Evolutionary conservation across 1,140 invertebrate genomes (phyloP), one percentile per base, ranked within the genome.

Genomic region (Latrodectus geometricus): DNA sequence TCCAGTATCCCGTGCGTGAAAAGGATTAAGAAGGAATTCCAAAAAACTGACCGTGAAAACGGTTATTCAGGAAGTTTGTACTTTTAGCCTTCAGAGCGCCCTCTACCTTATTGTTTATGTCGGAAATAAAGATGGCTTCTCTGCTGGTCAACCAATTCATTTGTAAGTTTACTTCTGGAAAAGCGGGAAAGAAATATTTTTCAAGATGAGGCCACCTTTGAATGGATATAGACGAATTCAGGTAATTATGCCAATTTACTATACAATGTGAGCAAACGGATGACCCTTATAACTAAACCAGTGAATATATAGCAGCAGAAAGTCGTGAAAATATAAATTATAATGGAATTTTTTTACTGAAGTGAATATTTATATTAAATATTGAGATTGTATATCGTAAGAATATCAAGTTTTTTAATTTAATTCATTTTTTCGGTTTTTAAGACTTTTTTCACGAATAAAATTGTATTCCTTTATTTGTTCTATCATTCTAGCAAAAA

Each of bases 1-100:
- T 21, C 9, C 7, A 69, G 0, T n/a, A 21, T n/a, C 68, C 20
- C 68, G 8, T 69, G 68, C 68, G 68, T 69, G n/a, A 69, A 69
- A 21, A 20, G 9, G 20, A n/a, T n/a, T 69, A n/a, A 69, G 11
- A 14, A 15, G 35, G 52, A 14, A 73, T 82, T 82, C 54, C 35
- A 8, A 20, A 48, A 73, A 73, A 82, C 8, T 82, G 80, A 74
- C 80, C 80, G 54, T 82, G 80, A 82, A 82, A 73, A 82, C n/a
- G 70, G 7, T 56, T 56, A 48, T 82, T 21, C 52, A 15, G 69
- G 50, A 35, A 56, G 69, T 73, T 20, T 65, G 5, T 12, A 7
- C 4, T 17, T 3, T 15, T 80, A 70, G 52, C 78, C 78, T 80
- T 80, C 78, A 23, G 21, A 82, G 70, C 80, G 80, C 80, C 80